A percentile compares a stretch with the other conserved stretches of the same genome.
These are phyloP conservation scores for Aradophagus sp. DNA, from an alignment of 1,140 invertebrate species.

Conservation along the genomic window DNA sequence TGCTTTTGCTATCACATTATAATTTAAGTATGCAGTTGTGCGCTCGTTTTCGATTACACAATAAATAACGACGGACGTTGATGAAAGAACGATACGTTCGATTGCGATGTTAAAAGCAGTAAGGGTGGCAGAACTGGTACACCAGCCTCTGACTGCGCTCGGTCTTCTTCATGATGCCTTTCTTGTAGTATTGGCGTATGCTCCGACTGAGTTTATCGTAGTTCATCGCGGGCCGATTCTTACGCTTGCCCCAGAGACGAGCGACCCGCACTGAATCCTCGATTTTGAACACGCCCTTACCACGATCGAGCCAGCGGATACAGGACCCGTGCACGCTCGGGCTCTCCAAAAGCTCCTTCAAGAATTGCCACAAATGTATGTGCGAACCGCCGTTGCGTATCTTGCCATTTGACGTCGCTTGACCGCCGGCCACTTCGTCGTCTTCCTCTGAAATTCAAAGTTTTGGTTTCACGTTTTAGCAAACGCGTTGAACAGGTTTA, in stretches of 20 bases:
- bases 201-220: conserved; percentile 99
- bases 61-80: not conserved
- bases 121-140: conserved; percentile 98
- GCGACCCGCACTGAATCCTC: conserved; percentile 98
- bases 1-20: too few species aligned
- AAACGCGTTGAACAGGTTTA: too few species aligned
- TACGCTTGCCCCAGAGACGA: conserved; percentile 95
- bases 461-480: too few species aligned
- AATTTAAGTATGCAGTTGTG: too few species aligned
- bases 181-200: conserved; percentile 99
- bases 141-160: conserved; percentile 97
- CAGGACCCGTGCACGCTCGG: conserved; percentile 91
- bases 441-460: conserved; percentile 79
- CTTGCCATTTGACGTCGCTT: conserved; percentile 64
- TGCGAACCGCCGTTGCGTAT: conserved; percentile 82
- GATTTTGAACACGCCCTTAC: conserved; percentile 98
- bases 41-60: too few species aligned
- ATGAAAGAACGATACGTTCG: not conserved
- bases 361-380: conserved; percentile 99
- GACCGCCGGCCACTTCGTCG: conserved; percentile 69
- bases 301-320: conserved; percentile 96
- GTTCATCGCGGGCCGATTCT: conserved; percentile 99
- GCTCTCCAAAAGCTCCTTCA: conserved; percentile 94
- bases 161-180: conserved; percentile 99
- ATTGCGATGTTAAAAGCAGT: conserved; percentile 81